Percentiles rank a stretch among this genome's conserved stretches.
Conservation (phyloP, 2,888 invertebrate genomes). For the Drosophila lutescens region DNA sequence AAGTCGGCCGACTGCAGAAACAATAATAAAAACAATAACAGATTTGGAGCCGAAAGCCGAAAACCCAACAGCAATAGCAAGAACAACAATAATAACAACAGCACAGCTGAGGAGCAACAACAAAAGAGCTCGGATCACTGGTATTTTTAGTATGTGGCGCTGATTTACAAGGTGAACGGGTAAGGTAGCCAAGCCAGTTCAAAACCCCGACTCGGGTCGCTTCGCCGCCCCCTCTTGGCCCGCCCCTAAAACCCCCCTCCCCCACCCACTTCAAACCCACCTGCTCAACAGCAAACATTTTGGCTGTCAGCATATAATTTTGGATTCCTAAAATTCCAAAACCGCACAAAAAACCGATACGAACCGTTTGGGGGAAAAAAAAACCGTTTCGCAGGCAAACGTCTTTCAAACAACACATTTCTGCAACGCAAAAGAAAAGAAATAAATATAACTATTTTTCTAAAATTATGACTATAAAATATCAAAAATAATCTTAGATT, state of each 20-base stretch:
- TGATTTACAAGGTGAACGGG: conserved; percentile 77
- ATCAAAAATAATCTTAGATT: no score
- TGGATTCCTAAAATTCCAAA: neutral
- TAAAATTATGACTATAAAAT: no score
- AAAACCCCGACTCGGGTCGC: conserved; percentile 42
- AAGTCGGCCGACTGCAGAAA: conserved; percentile 45
- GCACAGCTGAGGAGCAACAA: conserved; percentile 11
- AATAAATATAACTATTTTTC: no score
- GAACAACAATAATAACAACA: conserved; percentile 2
- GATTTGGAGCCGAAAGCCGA: neutral
- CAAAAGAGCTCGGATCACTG: conserved; percentile 57
- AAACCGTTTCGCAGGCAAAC: no score
- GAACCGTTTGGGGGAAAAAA: conserved; percentile 1
- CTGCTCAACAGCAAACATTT: conserved; percentile 33
- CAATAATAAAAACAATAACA: conserved; percentile 12
- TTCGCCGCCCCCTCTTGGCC: conserved; percentile 5
- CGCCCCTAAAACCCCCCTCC: neutral
- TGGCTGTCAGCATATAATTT: neutral
- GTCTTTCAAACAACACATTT: no score
- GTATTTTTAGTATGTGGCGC: conserved; percentile 75
- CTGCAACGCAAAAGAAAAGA: no score
- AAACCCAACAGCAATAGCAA: conserved; percentile 8
- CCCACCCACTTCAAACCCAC: conserved; percentile 1
- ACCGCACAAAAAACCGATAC: conserved; percentile 8
- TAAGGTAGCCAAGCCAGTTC: conserved; percentile 72